phyloP scores from a whole-genome alignment of 1,140 invertebrate species.

The Drosophila obscura region DNA sequence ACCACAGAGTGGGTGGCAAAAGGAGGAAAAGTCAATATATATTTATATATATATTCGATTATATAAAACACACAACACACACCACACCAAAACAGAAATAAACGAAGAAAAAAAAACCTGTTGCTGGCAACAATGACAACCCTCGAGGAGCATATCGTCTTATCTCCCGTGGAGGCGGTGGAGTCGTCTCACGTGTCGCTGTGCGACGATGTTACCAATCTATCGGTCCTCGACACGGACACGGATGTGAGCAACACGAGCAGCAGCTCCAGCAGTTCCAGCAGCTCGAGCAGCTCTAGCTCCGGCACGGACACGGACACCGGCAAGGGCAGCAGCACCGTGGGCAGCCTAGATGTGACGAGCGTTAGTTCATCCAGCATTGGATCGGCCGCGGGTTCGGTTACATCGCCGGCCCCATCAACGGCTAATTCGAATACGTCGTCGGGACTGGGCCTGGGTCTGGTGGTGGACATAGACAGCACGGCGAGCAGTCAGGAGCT shows the following conservation, averaged over 20 bases:
- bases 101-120: background rate
- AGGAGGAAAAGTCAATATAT: slow-evolving; percentile 6
- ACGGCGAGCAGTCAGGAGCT: slow-evolving; percentile 65
- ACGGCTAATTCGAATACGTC: slow-evolving; percentile 47
- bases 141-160: slow-evolving; percentile 20
- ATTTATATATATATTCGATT: slow-evolving; percentile 3
- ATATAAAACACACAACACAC: background rate
- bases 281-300: slow-evolving; percentile 50
- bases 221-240: slow-evolving; percentile 55
- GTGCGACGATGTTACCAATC: slow-evolving; percentile 55
- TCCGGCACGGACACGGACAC: slow-evolving; percentile 64
- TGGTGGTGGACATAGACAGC: slow-evolving; percentile 74
- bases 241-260: slow-evolving; percentile 69
- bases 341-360: slow-evolving; percentile 63
- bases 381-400: slow-evolving; percentile 50
- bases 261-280: slow-evolving; percentile 54
- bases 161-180: too few relatives aligned
- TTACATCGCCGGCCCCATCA: slow-evolving; percentile 55
- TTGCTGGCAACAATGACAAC: slow-evolving; percentile 2
- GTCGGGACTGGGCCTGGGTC: slow-evolving; percentile 56
- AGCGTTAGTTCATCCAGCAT: slow-evolving; percentile 67
- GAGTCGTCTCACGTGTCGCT: slow-evolving; percentile 4
- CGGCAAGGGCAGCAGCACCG: slow-evolving; percentile 68
- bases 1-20: slow-evolving; percentile 3
- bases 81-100: slow-evolving; percentile 13